phyloP scores from a whole-genome alignment of 1,140 invertebrate genomes.

The Mercenaria mercenaria region DNA sequence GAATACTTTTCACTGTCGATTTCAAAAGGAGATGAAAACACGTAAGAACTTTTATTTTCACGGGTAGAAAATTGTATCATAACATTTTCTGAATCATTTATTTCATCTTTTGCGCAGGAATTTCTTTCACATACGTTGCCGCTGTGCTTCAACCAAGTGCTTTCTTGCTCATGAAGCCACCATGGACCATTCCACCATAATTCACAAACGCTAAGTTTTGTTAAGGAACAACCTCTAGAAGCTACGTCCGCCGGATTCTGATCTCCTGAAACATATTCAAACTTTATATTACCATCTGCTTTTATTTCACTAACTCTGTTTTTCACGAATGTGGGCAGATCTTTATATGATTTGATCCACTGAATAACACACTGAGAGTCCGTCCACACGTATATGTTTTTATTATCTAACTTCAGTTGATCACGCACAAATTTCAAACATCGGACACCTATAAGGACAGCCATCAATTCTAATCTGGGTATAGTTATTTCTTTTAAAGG shows the following conservation, averaged over 20 bases:
- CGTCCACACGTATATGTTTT: neutral
- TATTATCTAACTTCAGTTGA: neutral
- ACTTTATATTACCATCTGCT: neutral
- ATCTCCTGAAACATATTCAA: neutral
- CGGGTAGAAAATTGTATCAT: too few species aligned
- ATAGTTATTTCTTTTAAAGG: constrained; percentile 3
- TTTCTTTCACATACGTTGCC: neutral
- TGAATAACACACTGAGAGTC: constrained; percentile 19
- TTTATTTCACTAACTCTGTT: constrained; percentile 9
- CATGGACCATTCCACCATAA: constrained; percentile 15
- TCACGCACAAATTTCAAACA: constrained; percentile 18
- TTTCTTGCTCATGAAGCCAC: neutral
- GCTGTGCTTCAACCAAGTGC: neutral
- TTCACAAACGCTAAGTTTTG: neutral
- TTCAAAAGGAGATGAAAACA: too few species aligned
- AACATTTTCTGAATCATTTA: neutral
- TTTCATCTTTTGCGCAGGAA: neutral
- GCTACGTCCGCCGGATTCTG: constrained; percentile 14
- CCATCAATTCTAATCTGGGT: constrained; percentile 14
- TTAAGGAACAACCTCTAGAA: neutral
- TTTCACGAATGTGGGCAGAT: neutral
- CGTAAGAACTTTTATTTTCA: too few species aligned
- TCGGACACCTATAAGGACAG: neutral
- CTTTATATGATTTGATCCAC: neutral
- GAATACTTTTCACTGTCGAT: neutral